Base-by-base conservation (phyloP, 2,113 vertebrate species). In the Rhinolophus sinicus region DNA sequence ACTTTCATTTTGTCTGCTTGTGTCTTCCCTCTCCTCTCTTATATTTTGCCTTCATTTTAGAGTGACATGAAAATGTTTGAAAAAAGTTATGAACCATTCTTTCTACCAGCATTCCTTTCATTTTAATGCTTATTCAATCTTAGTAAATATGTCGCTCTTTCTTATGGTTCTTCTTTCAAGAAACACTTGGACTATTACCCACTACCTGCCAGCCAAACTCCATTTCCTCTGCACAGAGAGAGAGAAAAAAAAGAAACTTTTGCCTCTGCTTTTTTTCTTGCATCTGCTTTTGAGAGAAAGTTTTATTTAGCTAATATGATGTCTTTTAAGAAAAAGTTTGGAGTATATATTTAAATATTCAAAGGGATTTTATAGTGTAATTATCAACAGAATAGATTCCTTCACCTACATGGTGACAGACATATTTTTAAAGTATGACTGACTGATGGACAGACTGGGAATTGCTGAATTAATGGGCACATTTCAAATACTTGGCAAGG, bases 381-480 rank as follows among this genome's bases (percentile, higher is more conserved):
- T 98, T 98, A 98, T 99, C 98, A 98, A 98, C 97, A 98, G 97
- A 98, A 98, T 97, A 98, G 97, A 98, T 98, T 98, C 97, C 97
- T 98, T 98, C 97, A 98, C 98, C 98, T 99, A 98, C 94, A 96
- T 98, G 91, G 96, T 99, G 98, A 99, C 97, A 98, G 98, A 98
- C 98, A 99, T 98, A 98, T 99, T 98, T 98, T 98, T 98, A 98
- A 99, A 99, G 98, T 99, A 98, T 99, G 98, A 99, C 97, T 99
- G 99, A 99, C 98, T 98, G 98, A 99, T 98, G 97, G 98, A 99
- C 98, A 98, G 98, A 98, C 98, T 98, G 98, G 98, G 98, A 98
- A 98, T 99, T 99, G 97, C 97, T 98, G 97, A 98, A 98, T 98
- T 99, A 99, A 99, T 99, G 98, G 98, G 97, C 97, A 98, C 88